Base-by-base conservation (phyloP, 2,888 invertebrate genomes). In the Rhagonycha lutea region DNA sequence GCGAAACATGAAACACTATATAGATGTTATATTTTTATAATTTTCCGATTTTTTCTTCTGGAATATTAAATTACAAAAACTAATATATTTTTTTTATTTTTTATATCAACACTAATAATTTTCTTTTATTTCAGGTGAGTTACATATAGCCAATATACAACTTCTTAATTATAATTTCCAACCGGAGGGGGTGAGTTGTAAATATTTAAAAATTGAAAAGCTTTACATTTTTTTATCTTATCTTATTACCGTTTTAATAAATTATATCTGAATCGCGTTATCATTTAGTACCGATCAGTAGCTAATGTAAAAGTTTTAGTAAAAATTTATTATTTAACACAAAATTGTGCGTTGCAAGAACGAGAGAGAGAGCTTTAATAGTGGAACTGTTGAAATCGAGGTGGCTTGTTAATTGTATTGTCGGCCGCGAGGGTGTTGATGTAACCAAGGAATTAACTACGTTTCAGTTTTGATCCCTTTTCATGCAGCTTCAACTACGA, bases 371-470 rank as follows among this genome's bases (percentile, higher is more conserved):
- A 80, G 79, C 75, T 80, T 80, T 73, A 65, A 78, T 79, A 74
- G 76, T 76, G 77, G 77, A 47, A 47, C 75, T 71, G 77, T 74
- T 75, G 79, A 47, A 74, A 76, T 61, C 67, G 70, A 76, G 75
- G 70, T 75, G 76, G 78, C 78, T 80, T 80, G 78, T 77, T 80
- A 80, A 80, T 80, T 80, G 80, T 76, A 76, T 78, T 79, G 79
- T 79, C 76, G 77, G 74, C 71, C 76, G 78, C 72, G 75, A 65
- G 71, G 74, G 74, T 70, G 70, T 67, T 74, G 74, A 74, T 68
- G 74, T 65, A 68, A 71, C 65, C 71, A 67, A 70, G 68, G 74
- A 70, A 67, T 71, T 70, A 74, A 74, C 74, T 70, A 74, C 69
- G 69, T 67, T 65, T 61, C 65, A 69, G 69, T 69, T 73, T 73